Evolutionary conservation across 2,113 vertebrate genomes (phyloP), one percentile per base, ranked within the genome.

Genomic region (Platichthys flesus): DNA sequence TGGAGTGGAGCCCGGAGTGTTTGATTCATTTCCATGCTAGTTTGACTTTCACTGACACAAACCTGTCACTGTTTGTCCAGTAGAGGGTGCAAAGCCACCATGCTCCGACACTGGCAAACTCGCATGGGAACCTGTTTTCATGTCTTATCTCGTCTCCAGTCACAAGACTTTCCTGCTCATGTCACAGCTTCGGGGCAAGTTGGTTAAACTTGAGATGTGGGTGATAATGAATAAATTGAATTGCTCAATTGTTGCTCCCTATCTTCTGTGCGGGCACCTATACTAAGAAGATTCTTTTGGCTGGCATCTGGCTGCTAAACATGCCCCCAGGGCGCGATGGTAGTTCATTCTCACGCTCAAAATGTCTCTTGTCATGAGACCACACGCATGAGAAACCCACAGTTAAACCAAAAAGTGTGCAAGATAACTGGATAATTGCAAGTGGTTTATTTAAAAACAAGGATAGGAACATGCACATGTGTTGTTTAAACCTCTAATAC

Each of bases 91-190:
- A 70, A 2, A 52, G 28, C 16, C 10, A 6, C 67, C 7, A 20
- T n/a, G 2, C 4, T 31, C 56, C 7, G 10, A 23, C 18, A 14
- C 4, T 3, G 20, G 24, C 28, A 20, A 26, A 18, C 31, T 45
- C 21, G 68, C 62, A 85, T 78, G 80, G 63, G 83, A 93, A 91
- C 65, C 83, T 57, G 57, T 67, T 74, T 35, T 57, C 72, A 62
- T 66, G 52, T 63, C 82, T 87, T 85, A 85, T 63, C 78, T 82
- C 12, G 6, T 78, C 64, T 79, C 7, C 54, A 85, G 92, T 93
- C 92, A 93, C 92, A 94, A 93, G 91, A 60, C 84, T 84, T 57
- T 80, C 21, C 69, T 76, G 67, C 83, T 86, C 56, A 67, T 65
- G 78, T 78, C 57, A 1, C 71, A 28, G 89, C 86, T 81, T 12